A percentile compares a stretch with the other conserved stretches of the same genome.
phyloP scores from a whole-genome alignment of 2,113 vertebrate genomes.

The Furnarius figulus region DNA sequence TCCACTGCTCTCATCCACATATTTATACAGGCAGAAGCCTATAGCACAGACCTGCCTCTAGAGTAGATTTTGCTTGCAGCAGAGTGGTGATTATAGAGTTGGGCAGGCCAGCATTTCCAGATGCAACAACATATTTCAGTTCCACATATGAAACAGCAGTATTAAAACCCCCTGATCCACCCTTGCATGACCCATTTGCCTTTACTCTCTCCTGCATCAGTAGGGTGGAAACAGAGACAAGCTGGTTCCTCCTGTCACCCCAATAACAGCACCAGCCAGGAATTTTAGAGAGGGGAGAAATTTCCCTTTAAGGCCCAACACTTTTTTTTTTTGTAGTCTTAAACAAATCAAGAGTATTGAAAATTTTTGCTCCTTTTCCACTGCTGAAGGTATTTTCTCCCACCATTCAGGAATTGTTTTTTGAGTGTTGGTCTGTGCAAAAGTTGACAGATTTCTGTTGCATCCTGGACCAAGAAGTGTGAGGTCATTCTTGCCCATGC shows the following conservation, averaged over 20 bases:
- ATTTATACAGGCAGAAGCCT: slow-evolving; percentile 50
- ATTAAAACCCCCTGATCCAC: slow-evolving; percentile 33
- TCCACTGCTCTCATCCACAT: not conserved
- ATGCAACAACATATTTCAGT: slow-evolving; percentile 42
- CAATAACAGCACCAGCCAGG: not conserved
- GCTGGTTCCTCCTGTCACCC: slow-evolving; percentile 4
- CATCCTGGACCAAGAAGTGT: not conserved
- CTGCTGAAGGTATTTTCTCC: not conserved
- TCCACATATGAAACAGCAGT: slow-evolving; percentile 48
- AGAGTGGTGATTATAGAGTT: not conserved
- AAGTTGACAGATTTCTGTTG: not conserved
- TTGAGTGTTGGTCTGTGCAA: not conserved
- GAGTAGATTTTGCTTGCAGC: slow-evolving; percentile 43
- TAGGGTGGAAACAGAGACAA: not conserved
- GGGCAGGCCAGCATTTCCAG: slow-evolving; percentile 59
- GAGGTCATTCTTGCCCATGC: not conserved
- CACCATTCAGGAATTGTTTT: not conserved
- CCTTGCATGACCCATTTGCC: slow-evolving; percentile 48
- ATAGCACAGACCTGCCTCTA: not conserved
- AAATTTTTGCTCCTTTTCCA: not conserved
- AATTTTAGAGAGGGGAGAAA: not conserved
- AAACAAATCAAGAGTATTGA: not conserved
- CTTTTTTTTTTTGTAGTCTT: not conserved
- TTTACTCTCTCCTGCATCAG: slow-evolving; percentile 33
- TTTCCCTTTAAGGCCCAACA: not conserved